Conservation (phyloP, 2,113 vertebrate genomes). For the Pao palembangensis region DNA sequence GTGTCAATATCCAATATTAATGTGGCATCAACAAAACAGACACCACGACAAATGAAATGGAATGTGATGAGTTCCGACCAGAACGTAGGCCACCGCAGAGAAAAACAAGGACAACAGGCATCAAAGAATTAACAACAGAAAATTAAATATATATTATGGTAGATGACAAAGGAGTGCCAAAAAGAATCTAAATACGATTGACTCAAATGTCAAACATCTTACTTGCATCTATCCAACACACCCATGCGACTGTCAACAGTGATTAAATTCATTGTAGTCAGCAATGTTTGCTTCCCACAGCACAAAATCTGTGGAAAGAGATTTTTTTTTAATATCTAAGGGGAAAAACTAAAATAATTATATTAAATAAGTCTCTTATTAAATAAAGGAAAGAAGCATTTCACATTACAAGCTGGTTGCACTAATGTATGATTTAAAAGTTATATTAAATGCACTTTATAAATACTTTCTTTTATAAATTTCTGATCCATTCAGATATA, state of each 20-base stretch:
- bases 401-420: conserved; percentile 3
- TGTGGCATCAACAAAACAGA: conserved; percentile 9
- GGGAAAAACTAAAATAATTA: neutral
- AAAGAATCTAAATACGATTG: conserved; percentile 10
- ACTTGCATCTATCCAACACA: conserved; percentile 15
- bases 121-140: conserved; percentile 13
- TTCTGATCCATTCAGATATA: neutral
- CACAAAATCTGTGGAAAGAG: neutral
- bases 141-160: conserved; percentile 13
- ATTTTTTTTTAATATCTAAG: neutral
- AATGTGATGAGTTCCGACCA: neutral
- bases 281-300: conserved; percentile 10
- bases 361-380: neutral
- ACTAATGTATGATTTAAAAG: conserved; percentile 10
- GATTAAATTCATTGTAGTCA: conserved; percentile 45
- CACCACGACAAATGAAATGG: neutral
- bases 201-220: conserved; percentile 13
- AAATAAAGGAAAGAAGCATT: conserved; percentile 4
- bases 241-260: conserved; percentile 16
- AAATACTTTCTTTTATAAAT: no score
- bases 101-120: conserved; percentile 8
- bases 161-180: neutral
- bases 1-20: no score
- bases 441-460: no score
- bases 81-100: conserved; percentile 4